A percentile compares a stretch with the other conserved stretches of the same genome.
phyloP scores from a whole-genome alignment of 1,140 invertebrate genomes.

The Macrosteles quadrilineatus region DNA sequence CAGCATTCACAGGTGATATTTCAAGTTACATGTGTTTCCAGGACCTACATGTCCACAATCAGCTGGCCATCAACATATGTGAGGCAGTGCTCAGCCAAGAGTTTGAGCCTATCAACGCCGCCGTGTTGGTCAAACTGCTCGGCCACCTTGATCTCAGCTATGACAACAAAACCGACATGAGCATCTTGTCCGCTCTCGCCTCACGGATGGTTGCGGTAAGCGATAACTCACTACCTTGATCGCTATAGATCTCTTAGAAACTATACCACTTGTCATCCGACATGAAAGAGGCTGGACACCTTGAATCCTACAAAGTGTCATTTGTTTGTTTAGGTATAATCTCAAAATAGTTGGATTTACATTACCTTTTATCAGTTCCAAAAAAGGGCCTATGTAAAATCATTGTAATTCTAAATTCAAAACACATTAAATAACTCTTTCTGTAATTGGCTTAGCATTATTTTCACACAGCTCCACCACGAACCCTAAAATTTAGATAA shows the following conservation, averaged over 20 bases:
- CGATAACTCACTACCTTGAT: not conserved
- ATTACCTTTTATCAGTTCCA: not conserved
- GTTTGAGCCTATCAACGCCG: not conserved
- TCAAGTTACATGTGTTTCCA: not conserved
- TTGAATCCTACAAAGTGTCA: not conserved
- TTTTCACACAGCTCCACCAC: no score
- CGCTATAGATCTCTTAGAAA: not conserved
- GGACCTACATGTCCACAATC: constrained; percentile 2
- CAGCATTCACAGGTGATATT: no score
- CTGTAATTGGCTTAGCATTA: no score
- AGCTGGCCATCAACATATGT: constrained; percentile 1
- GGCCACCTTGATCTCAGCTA: not conserved
- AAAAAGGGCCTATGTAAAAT: not conserved
- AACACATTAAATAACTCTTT: no score
- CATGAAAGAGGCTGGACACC: not conserved
- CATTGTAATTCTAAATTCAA: not conserved
- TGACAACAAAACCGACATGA: not conserved
- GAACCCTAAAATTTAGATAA: no score
- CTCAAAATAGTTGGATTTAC: not conserved
- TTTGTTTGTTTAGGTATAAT: not conserved
- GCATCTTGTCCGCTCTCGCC: not conserved
- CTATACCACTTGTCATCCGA: not conserved
- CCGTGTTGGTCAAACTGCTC: not conserved
- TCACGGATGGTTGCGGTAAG: not conserved
- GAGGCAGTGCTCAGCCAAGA: not conserved